Conservation (phyloP, 2,113 vertebrate genomes). For the Sphaerodactylus townsendi region DNA sequence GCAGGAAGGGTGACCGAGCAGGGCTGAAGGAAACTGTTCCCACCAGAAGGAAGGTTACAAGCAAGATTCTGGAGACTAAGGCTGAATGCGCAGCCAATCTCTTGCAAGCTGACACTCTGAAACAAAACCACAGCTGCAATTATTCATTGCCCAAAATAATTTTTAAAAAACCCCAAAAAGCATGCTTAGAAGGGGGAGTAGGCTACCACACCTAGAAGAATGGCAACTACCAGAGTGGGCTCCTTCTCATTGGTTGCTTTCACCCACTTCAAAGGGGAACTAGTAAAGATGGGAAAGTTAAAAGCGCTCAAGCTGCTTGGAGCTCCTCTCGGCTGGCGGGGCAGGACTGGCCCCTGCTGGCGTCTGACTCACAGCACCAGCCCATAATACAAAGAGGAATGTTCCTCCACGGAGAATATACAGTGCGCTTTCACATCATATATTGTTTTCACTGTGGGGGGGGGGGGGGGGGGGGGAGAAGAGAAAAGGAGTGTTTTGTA, state of each 20-base stretch:
- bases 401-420: neutral
- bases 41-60: too few relatives aligned
- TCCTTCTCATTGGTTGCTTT: too few relatives aligned
- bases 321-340: neutral
- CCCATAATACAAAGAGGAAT: neutral
- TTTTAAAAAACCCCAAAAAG: too few relatives aligned
- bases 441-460: slow-evolving; percentile 20
- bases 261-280: neutral
- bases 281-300: neutral
- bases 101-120: too few relatives aligned
- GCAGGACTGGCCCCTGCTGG: too few relatives aligned
- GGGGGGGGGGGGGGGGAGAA: neutral
- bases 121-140: too few relatives aligned
- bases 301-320: neutral
- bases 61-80: too few relatives aligned
- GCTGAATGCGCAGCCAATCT: too few relatives aligned
- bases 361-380: neutral
- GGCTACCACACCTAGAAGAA: too few relatives aligned
- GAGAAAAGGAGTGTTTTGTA: neutral
- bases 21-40: neutral
- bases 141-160: too few relatives aligned
- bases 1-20: neutral
- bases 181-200: too few relatives aligned
- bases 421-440: neutral
- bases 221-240: too few relatives aligned